Conservation (phyloP, 2,113 vertebrate genomes). For the Cynocephalus volans region DNA sequence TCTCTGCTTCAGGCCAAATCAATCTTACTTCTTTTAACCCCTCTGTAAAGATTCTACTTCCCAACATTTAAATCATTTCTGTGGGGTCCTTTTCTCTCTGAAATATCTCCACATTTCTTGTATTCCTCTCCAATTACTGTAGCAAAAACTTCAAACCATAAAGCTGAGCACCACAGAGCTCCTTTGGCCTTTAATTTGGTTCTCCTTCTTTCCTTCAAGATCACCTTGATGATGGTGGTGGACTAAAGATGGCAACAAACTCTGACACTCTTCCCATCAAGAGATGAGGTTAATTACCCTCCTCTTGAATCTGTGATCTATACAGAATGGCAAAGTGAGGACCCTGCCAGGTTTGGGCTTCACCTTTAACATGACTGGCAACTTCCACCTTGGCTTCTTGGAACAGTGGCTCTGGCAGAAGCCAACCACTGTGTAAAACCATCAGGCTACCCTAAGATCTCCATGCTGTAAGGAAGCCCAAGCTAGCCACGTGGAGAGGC, state of each 20-base stretch:
- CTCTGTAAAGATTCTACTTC: not conserved
- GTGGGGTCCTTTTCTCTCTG: not conserved
- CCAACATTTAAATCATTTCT: not conserved
- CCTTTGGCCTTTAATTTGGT: not conserved
- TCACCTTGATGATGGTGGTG: not conserved
- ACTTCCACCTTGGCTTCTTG: not conserved
- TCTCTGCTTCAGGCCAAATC: not conserved
- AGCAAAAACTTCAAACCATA: not conserved
- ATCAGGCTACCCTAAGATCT: not conserved
- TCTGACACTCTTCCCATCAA: not conserved
- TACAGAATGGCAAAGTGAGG: not conserved
- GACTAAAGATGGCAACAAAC: conserved; percentile 13
- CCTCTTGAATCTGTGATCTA: not conserved
- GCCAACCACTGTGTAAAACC: not conserved
- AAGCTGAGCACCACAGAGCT: not conserved
- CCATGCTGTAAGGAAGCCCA: not conserved
- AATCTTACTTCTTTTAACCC: not conserved
- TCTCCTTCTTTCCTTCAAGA: not conserved
- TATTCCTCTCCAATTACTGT: not conserved
- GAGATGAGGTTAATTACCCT: not conserved
- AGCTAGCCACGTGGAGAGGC: not conserved
- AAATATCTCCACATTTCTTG: conserved; percentile 12
- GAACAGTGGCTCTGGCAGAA: not conserved
- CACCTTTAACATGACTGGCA: not conserved
- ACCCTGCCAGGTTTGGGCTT: not conserved